Base-by-base conservation (phyloP, 2,888 invertebrate genomes). In the Drosophila lutescens region DNA sequence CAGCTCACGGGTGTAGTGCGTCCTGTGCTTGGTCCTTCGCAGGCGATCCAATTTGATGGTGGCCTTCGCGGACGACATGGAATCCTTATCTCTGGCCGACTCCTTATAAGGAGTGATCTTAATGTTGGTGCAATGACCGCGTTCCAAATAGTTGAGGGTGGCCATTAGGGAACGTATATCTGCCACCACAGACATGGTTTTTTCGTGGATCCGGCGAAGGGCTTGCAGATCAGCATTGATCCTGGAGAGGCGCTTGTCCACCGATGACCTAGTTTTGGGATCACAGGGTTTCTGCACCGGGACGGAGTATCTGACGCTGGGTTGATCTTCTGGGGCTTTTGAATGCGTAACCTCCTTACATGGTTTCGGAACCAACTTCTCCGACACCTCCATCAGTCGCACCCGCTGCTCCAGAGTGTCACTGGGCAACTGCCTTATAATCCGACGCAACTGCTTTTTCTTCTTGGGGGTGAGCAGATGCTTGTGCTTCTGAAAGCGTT, bases 341-440 rank as follows among this genome's bases (percentile, higher is more conserved):
- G 2, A 20, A 15, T 10, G 5, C n/a, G 30, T 1, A n/a, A 20
- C 20, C 0, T 58, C 12, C 2, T 15, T 34, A 9, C 34, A 65
- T 5, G 44, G 65, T n/a, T 47, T 63, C 3, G 44, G 8, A 12
- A 8, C 26, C 12, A 59, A 3, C 5, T 36, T n/a, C 12, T 47
- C 62, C 2, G 60, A 40, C 0, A 79, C 38, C n/a, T 79, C 79
- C 74, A 79, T 77, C 4, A 80, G 53, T 5, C 43, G 44, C n/a
- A 83, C 56, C 2, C 59, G 55, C 13, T 72, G 47, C 0, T n/a
- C 10, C 1, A 76, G 50, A 2, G 32, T 56, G 38, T 55, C 7
- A 13, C 2, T 1, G 3, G 76, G 76, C 17, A 74, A 7, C 1
- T 38, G 15, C 10, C n/a, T 40, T 0, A 34, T 26, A 0, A 79